These are phyloP conservation scores for Raja brachyura DNA, from an alignment of 2,113 vertebrate genomes.

Conservation along the genomic window DNA sequence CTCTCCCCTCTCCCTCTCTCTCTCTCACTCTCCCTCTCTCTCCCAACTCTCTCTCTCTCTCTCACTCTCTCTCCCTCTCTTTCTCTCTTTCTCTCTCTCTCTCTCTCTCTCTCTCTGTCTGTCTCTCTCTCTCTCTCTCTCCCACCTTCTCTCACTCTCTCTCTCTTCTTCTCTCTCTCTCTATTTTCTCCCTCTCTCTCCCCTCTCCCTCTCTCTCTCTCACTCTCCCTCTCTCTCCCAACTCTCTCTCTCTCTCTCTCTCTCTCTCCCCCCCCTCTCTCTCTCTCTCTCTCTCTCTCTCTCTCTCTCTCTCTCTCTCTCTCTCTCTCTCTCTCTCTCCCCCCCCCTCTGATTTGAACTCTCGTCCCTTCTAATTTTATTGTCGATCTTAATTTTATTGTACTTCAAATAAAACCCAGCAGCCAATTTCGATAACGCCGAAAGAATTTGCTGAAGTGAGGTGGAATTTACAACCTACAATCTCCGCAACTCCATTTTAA, in stretches of 20 bases:
- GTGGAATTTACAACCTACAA: neutral
- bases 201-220: neutral
- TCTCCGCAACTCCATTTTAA: neutral
- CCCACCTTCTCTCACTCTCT: neutral
- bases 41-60: too few species aligned
- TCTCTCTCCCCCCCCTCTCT: neutral
- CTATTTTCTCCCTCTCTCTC: too few species aligned
- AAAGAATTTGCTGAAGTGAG: neutral
- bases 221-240: too few species aligned
- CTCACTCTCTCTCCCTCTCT: neutral
- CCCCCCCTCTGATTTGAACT: neutral
- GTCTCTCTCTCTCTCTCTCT: neutral
- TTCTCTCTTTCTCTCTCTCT: neutral
- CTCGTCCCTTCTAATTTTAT: too few species aligned
- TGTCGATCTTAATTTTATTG: neutral
- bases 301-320: too few species aligned
- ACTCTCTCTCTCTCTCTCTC: too few species aligned
- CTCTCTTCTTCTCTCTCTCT: neutral
- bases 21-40: too few species aligned
- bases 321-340: too few species aligned
- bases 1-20: too few species aligned
- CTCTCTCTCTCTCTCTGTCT: too few species aligned
- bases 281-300: neutral
- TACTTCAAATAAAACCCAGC: neutral
- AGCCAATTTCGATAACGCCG: neutral